These are phyloP conservation scores for Scytalopus superciliaris DNA, from an alignment of 2,113 vertebrate genomes.

Conservation along the genomic window DNA sequence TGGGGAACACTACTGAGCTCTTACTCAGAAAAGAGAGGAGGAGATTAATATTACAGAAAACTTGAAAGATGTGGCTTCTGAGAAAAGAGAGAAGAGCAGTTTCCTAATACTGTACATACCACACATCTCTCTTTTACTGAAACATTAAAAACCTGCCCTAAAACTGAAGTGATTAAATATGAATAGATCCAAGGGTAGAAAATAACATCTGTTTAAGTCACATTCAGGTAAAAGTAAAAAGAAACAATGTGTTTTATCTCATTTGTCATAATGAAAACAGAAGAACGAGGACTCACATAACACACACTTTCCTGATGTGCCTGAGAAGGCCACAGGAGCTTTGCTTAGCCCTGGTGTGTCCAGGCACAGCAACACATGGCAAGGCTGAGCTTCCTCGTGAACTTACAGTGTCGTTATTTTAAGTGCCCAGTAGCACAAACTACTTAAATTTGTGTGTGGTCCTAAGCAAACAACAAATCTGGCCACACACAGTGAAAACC, in stretches of 20 bases:
- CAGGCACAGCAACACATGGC: constrained; percentile 4
- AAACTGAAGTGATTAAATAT: constrained; percentile 28
- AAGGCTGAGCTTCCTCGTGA: background rate
- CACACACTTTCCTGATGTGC: background rate
- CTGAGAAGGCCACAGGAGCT: background rate
- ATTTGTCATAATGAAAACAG: background rate
- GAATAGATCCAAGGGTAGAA: constrained; percentile 10
- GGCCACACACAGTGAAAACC: constrained; percentile 55
- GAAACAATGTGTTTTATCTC: background rate
- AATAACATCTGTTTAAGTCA: background rate
- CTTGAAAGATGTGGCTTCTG: constrained; percentile 45
- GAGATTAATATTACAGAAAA: constrained; percentile 58
- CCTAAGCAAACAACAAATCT: constrained; percentile 54
- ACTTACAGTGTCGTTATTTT: constrained; percentile 12
- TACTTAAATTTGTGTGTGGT: constrained; percentile 54
- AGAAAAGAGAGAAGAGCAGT: constrained; percentile 15
- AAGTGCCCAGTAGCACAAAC: constrained; percentile 52
- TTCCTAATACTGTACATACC: constrained; percentile 29
- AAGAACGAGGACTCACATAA: background rate
- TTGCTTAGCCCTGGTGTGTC: background rate
- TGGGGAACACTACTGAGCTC: constrained; percentile 58
- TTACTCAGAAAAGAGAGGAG: constrained; percentile 29
- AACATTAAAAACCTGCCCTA: constrained; percentile 20
- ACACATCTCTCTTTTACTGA: constrained; percentile 14
- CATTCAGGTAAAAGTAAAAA: background rate